Evolutionary conservation across 1,140 invertebrate species (phyloP), one percentile per base, ranked within the genome.

Genomic region (Ladona fulva): DNA sequence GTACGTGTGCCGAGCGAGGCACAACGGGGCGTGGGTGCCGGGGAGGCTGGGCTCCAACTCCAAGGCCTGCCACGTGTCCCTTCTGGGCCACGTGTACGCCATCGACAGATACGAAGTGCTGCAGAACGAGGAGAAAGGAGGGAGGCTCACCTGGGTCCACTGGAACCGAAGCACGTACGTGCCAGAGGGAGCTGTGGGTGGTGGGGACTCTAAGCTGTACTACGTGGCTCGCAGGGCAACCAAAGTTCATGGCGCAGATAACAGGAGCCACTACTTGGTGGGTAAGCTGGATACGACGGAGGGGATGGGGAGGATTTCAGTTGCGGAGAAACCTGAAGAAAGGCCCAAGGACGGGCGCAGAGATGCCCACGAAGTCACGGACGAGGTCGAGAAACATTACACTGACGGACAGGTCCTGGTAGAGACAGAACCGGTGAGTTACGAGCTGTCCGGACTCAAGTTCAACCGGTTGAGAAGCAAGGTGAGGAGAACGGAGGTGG

Each of bases 41-140:
- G 93, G 93, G 1, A 88, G 90, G 84, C 84, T 89, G 79, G 86
- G 86, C 81, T 88, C 75, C 16, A 76, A 76, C 19, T 86, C 76
- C 85, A 86, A 83, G 78, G 84, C 83, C 1, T 95, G 93, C 81
- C 88, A 89, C 14, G 90, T 93, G 7, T 89, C 91, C 11, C 83
- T 89, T 37, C 86, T 88, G 76, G 88, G 88, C n/a, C 86, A 83
- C 77, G 89, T 89, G 8, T 86, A 88, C 74, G 86, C 85, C 29
- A 89, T 91, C 79, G 84, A 88, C 0, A 84, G 87, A 42, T 94
- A 93, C 82, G 92, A 95, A 81, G 86, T 94, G 5, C 84, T 94
- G 16, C 89, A 93, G 81, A 95, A 94, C 83, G 88, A 91, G 76
- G 92, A 94, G 79, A 89, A 90, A 76, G 89, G 92, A n/a, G 92